Evolutionary conservation across 2,113 vertebrate species (phyloP), one percentile per base, ranked within the genome.

Genomic region (Tringa solitaria): DNA sequence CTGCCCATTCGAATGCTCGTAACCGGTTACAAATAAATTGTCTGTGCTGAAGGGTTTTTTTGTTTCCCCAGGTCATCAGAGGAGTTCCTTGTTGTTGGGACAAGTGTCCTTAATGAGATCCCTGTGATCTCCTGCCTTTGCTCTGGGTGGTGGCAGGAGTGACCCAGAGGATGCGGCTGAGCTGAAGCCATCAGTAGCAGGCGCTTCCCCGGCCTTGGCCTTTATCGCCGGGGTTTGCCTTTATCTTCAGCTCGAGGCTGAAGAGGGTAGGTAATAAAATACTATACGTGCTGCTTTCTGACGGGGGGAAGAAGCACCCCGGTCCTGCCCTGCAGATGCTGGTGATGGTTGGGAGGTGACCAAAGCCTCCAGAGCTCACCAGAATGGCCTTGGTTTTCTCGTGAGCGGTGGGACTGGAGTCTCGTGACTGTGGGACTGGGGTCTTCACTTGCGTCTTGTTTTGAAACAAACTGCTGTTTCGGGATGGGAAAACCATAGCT

Each of bases 11-110:
- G 33, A 9, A 39, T 86, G 82, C 60, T 91, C 50, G 0, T 77
- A 83, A 83, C 59, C 20, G 23, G 35, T 82, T 17, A 30, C 32
- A 87, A 93, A 75, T 74, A 61, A 59, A 78, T 90, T 41, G 80
- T 92, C 20, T 78, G 61, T 84, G 80, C 79, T 87, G 83, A 93
- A 93, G 76, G 75, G 77, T 48, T 91, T 85, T 94, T 93, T 87
- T 84, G 67, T 96, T 96, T 90, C 76, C 84, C 76, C 70, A 90
- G 94, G 86, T 92, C 90, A 53, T 87, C 80, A 84, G 88, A 84
- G 83, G 46, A 48, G 46, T 78, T 78, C 48, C 80, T 93, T 78
- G 56, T 84, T 93, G 53, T 95, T 60, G 89, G 80, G 89, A 84
- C 89, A 69, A 84, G 82, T 15, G 7, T 79, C 3, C 45, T 76